These are phyloP conservation scores for Drosophila melanogaster DNA, from an alignment of 1,140 invertebrate genomes.

Conservation along the genomic window Release_6_plus_ISO1_MT NT_033777.3:5673001-5673500, in stretches of 20 bases:
- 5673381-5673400: too few relatives aligned
- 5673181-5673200: neutral
- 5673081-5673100: conserved; percentile 12
- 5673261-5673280: too few relatives aligned
- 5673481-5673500: conserved; percentile 44
- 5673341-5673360: too few relatives aligned
- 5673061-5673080: conserved; percentile 7
- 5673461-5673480: conserved; percentile 20
- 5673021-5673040: conserved; percentile 41
- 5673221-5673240: too few relatives aligned
- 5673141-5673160: conserved; percentile 8
- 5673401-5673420: too few relatives aligned
- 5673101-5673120: conserved; percentile 53
- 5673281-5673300: too few relatives aligned
- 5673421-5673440: neutral
- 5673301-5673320: too few relatives aligned
- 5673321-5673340: too few relatives aligned
- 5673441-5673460: conserved; percentile 11
- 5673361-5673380: too few relatives aligned
- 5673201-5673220: neutral
- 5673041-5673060: neutral
- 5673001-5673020: conserved; percentile 74
- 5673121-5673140: conserved; percentile 2
- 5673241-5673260: too few relatives aligned
- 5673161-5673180: neutral